Evolutionary conservation across 2,888 invertebrate genomes (phyloP).

Genomic region (Sepioteuthis lessoniana): DNA sequence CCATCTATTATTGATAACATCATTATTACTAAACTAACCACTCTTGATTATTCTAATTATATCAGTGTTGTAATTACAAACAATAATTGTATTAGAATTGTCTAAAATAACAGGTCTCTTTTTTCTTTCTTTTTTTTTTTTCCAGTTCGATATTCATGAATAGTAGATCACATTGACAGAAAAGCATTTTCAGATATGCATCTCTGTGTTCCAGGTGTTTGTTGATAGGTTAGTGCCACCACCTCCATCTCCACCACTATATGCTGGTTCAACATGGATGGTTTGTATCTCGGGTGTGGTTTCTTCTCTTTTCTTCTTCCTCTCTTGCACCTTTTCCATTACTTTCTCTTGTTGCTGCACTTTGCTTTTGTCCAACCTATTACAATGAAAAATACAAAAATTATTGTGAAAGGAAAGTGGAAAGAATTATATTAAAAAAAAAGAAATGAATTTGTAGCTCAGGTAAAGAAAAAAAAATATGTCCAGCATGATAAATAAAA

Average conservation of each 20-base stretch:
- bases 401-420: neutral
- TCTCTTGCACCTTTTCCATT: conserved; percentile 39
- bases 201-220: conserved; percentile 10
- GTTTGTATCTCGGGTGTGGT: neutral
- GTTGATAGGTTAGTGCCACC: neutral
- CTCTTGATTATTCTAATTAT: neutral
- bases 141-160: neutral
- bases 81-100: neutral
- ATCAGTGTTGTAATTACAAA: neutral
- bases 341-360: conserved; percentile 45
- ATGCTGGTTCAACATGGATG: conserved; percentile 40
- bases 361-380: conserved; percentile 42
- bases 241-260: neutral
- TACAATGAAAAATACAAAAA: neutral
- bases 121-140: neutral
- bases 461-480: too few relatives aligned
- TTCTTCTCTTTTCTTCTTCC: neutral
- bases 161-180: neutral
- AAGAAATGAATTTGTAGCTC: too few relatives aligned
- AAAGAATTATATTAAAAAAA: too few relatives aligned
- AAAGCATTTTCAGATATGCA: neutral
- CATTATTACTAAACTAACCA: neutral
- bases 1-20: neutral
- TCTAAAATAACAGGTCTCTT: neutral
- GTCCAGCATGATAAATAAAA: too few relatives aligned